Percentiles rank a stretch among this genome's conserved stretches.
These are phyloP conservation scores for Sepioteuthis lessoniana DNA, from an alignment of 2,888 invertebrate genomes.

Conservation along the genomic window DNA sequence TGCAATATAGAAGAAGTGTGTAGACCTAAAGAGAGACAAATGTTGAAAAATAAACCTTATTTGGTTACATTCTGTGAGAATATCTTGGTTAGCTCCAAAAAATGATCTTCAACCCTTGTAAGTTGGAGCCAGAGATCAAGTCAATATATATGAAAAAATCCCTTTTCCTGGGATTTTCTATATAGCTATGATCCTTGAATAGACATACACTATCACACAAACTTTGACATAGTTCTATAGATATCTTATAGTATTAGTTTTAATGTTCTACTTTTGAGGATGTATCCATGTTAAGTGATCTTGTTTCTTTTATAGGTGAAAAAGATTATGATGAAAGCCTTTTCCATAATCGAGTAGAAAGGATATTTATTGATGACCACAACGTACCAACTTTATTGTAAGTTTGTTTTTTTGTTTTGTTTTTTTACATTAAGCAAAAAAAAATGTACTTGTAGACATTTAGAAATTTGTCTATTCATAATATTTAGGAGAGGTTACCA, in stretches of 20 bases:
- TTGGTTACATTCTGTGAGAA: too few species aligned
- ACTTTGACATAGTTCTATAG: too few species aligned
- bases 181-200: too few species aligned
- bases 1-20: too few species aligned
- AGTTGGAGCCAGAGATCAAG: too few species aligned
- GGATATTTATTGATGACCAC: constrained; percentile 77
- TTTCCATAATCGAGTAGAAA: constrained; percentile 75
- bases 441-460: background rate
- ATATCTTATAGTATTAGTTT: background rate
- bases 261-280: background rate
- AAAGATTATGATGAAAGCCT: constrained; percentile 75
- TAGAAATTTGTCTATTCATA: background rate
- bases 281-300: background rate
- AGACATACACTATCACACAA: too few species aligned
- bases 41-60: too few species aligned
- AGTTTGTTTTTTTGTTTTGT: constrained; percentile 52
- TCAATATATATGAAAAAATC: too few species aligned
- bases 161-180: too few species aligned
- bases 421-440: background rate
- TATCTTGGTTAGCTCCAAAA: too few species aligned
- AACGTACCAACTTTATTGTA: constrained; percentile 77
- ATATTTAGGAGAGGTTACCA: background rate
- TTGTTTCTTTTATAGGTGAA: constrained; percentile 72
- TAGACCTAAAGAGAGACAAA: too few species aligned
- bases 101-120: too few species aligned